A percentile compares a stretch with the other conserved stretches of the same genome.
These are phyloP conservation scores for Micrasema minimum DNA, from an alignment of 1,140 invertebrate species.

Conservation along the genomic window DNA sequence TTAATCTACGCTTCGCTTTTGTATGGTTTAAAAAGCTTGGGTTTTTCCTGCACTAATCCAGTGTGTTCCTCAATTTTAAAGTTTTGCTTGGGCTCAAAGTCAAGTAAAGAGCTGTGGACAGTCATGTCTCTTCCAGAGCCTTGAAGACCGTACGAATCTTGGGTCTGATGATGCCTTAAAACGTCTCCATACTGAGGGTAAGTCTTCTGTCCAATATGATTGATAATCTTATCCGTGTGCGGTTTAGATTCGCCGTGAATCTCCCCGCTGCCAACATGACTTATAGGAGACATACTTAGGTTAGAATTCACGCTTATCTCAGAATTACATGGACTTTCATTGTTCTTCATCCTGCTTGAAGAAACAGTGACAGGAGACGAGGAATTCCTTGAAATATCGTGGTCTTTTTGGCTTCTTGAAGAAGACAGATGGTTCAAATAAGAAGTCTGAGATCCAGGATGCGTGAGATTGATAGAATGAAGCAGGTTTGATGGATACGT, in stretches of 20 bases:
- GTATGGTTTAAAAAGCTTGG: slow-evolving; percentile 77
- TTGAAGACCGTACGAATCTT: slow-evolving; percentile 22
- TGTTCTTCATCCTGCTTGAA: slow-evolving; percentile 45
- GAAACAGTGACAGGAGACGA: slow-evolving; percentile 46
- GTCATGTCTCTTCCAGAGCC: slow-evolving; percentile 41
- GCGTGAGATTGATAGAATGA: slow-evolving; percentile 48
- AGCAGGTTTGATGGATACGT: slow-evolving; percentile 49
- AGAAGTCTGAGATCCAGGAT: slow-evolving; percentile 41
- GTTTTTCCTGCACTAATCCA: slow-evolving; percentile 62
- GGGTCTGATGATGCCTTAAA: slow-evolving; percentile 39
- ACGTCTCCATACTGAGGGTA: slow-evolving; percentile 46
- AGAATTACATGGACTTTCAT: slow-evolving; percentile 49
- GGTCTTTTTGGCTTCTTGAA: slow-evolving; percentile 37
- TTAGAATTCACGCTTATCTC: slow-evolving; percentile 53
- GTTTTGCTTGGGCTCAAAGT: slow-evolving; percentile 53
- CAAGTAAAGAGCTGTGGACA: slow-evolving; percentile 55
- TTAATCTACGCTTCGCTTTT: slow-evolving; percentile 69
- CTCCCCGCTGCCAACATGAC: slow-evolving; percentile 32
- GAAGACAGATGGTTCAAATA: slow-evolving; percentile 17
- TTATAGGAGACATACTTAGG: slow-evolving; percentile 44
- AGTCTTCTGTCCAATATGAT: slow-evolving; percentile 21
- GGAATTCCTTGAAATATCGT: slow-evolving; percentile 43
- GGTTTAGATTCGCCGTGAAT: slow-evolving; percentile 22
- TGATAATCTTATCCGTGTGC: slow-evolving; percentile 34
- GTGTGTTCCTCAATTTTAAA: slow-evolving; percentile 57